phyloP scores from a whole-genome alignment of 2,113 vertebrate species.

The Misgurnus anguillicaudatus region DNA sequence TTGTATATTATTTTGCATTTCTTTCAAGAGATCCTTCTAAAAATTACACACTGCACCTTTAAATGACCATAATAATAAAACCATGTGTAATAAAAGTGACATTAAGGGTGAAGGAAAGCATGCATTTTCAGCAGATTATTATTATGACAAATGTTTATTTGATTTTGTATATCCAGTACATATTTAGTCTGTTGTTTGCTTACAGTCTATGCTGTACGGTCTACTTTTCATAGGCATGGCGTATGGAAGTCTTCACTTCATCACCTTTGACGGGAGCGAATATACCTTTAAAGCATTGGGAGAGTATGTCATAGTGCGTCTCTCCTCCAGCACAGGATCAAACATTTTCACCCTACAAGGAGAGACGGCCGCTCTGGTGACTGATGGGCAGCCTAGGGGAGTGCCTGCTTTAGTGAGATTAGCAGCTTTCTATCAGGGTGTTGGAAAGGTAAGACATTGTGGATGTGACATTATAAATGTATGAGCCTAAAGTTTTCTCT shows the following conservation, averaged over 20 bases:
- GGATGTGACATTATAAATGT: constrained; percentile 3
- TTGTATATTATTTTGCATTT: no score
- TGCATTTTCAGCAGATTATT: no score
- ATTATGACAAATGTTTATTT: no score
- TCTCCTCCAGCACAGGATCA: constrained; percentile 75
- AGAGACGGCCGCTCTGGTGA: constrained; percentile 64
- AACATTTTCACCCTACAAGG: constrained; percentile 84
- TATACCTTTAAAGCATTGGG: constrained; percentile 80
- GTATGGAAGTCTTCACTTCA: constrained; percentile 78
- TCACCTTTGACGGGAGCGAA: constrained; percentile 76
- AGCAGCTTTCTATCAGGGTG: constrained; percentile 79
- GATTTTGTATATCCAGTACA: no score
- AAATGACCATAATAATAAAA: no score
- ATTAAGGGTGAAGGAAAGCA: no score
- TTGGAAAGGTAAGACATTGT: constrained; percentile 71
- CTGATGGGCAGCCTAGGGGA: constrained; percentile 54
- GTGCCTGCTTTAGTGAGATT: constrained; percentile 73
- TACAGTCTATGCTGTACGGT: background rate
- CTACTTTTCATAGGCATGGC: constrained; percentile 68
- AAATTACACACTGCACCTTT: no score
- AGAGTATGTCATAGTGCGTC: constrained; percentile 77
- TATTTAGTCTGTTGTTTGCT: no score
- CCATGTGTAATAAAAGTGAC: no score
- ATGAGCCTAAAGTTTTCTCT: background rate
- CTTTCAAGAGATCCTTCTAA: no score